Base-by-base conservation (phyloP, 2,888 invertebrate genomes). In the Epirrita christyi region DNA sequence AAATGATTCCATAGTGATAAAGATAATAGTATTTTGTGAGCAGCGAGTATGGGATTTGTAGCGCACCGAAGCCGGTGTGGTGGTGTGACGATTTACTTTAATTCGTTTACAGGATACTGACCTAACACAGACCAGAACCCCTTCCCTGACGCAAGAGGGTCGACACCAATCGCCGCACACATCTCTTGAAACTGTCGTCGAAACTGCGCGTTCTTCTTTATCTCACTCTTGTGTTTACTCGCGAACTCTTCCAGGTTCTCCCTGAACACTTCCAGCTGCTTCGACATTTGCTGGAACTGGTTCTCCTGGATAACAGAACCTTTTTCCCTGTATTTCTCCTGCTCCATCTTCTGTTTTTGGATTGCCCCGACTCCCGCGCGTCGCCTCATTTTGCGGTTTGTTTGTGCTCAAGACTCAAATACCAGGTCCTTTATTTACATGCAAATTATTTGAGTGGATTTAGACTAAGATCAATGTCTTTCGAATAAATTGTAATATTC, bases 131-230 rank as follows among this genome's bases (percentile, higher is more conserved):
- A 98, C 99, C 99, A 99, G 86, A 99, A 99, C 0, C 99, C 97
- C 92, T 98, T 98, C 50, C 96, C 97, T 0, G 98, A 98, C 0
- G 99, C 98, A 48, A 99, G 85, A 0, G 99, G 99, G 85, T 99
- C 99, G 0, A 99, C 99, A 0, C 98, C 99, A 62, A 99, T 99
- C 0, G 98, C 97, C 0, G 99, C 97, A 87, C 99, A 99, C 99
- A 99, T 99, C 86, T 98, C 98, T 76, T 98, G 98, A 81, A 99
- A 99, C 85, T 99, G 98, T 51, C 96, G 93, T 34, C 99, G 94
- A 78, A 99, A 99, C 72, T 97, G 96, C 0, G 98, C 94, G 82
- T 99, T 97, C 82, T 98, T 98, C 67, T 96, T 96, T 42, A 99
- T 99, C 78, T 99, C 98, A 69, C 93, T 96, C 77, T 98, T 97